Evolutionary conservation across 2,113 vertebrate genomes (phyloP).

Genomic region (Leuciscus idus): DNA sequence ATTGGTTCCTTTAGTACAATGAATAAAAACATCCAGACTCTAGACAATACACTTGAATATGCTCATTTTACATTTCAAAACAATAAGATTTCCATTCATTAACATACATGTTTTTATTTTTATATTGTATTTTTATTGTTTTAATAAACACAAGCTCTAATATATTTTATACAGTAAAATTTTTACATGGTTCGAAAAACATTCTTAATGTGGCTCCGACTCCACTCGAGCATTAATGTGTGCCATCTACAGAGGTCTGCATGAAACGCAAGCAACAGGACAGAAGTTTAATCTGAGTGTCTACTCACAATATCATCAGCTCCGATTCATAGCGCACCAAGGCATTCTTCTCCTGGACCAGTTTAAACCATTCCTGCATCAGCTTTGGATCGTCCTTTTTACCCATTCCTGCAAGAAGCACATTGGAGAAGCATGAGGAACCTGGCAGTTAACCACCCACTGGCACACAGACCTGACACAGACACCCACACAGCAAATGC

Average conservation of each 20-base stretch:
- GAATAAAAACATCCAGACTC: not conserved
- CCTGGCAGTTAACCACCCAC: constrained; percentile 41
- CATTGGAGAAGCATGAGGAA: constrained; percentile 47
- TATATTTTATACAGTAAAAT: no score
- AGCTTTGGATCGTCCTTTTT: constrained; percentile 98
- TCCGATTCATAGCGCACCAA: constrained; percentile 98
- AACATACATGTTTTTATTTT: not conserved
- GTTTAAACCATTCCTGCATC: constrained; percentile 99
- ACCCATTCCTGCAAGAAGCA: constrained; percentile 87
- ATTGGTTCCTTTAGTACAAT: not conserved
- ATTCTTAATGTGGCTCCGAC: not conserved
- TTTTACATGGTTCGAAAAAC: not conserved
- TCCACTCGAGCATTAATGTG: not conserved
- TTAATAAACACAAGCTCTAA: not conserved
- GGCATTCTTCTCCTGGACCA: constrained; percentile 98
- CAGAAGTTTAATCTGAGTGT: not conserved
- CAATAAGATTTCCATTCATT: not conserved
- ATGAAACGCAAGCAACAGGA: not conserved
- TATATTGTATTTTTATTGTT: not conserved
- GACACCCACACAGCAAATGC: constrained; percentile 64
- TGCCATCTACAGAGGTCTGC: no score
- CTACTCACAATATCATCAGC: constrained; percentile 99
- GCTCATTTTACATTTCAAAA: not conserved
- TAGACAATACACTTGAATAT: not conserved
- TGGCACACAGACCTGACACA: constrained; percentile 49